Evolutionary conservation across 2,888 invertebrate species (phyloP), one percentile per base, ranked within the genome.

Genomic region (Sipha maydis): DNA sequence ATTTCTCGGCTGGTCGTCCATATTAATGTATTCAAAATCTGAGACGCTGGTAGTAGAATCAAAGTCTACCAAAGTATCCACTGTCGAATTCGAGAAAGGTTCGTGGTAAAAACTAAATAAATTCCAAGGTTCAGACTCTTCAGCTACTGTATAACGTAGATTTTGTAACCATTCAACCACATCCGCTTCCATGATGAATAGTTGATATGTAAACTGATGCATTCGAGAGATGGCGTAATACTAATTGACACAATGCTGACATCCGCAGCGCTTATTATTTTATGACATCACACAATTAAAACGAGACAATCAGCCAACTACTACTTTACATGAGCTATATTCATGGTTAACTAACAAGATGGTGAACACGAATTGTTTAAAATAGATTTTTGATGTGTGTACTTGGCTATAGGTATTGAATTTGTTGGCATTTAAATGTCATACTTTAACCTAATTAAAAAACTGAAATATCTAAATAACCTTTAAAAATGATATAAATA

Each of bases 401-500:
- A 71, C 28, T 71, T 48, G 61, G 61, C 78, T 78, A 21, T 34
- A n/a, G n/a, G n/a, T n/a, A 78, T 69, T 5, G 69, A 41, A 48
- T 28, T 79, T 41, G 85, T 31, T 78, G 85, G 54, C 85, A 85
- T 85, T 85, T 85, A 85, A 85, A 85, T 85, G 85, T 78, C 85
- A 78, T 54, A 54, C n/a, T 48, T 69, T 85, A 85, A 77, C 85
- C 85, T 85, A 69, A 31, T 69, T 34, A 19, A 34, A 77, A 76
- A 48, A 77, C 48, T 48, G 41, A 85, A 85, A 85, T 54, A 67
- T 69, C 61, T 67, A 69, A 48, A 48, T 48, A 85, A 78, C 77
- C 67, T 78, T 77, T 77, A 67, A 85, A 67, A 54, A 83, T 34
- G 17, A 73, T n/a, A 61, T 3, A 9, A 38, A 61, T 14, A 28